Base-by-base conservation (phyloP, 2,888 invertebrate species). In the Coenonympha glycerion region DNA sequence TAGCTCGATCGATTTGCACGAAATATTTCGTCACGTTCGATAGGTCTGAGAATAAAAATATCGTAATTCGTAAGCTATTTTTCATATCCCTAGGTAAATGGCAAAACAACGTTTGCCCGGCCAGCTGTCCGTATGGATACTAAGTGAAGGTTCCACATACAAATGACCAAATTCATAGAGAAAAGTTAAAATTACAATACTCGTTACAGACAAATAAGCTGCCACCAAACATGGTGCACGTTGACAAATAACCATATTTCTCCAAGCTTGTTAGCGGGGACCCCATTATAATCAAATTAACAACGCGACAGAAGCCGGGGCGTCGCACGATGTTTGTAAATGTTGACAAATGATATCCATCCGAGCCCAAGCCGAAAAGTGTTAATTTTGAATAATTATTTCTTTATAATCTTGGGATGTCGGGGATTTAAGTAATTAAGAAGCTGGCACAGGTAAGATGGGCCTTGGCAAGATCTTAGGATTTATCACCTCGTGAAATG, bases 311-410 rank as follows among this genome's bases (percentile, higher is more conserved):
- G 53, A 49, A 53, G 53, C 49, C 33, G 24, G 19, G 41, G 30
- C 11, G 31, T 13, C 24, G 33, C n/a, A n/a, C n/a, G 16, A 28
- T 21, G 21, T 51, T 45, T 44, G 13, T 30, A 30, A 22, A 39
- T 39, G 41, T 41, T 41, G 41, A 52, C 33, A 16, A 34, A 55
- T 47, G 39, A 44, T 47, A 52, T 49, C 39, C 39, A 49, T 42
- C 41, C 31, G 28, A 22, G 42, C 37, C 18, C 30, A 34, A 28
- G 24, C 26, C 15, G 24, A 41, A 31, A 39, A 45, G 31, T 46
- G 11, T 55, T 49, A 55, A 55, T 55, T 52, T 52, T 55, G 49
- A 55, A 52, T 44, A 52, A 47, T 40, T 21, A 37, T 15, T 41
- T 41, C 31, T 46, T 28, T 37, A 39, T 39, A 49, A 37, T 34